Percentiles rank a stretch among this genome's conserved stretches.
phyloP scores from a whole-genome alignment of 1,140 invertebrate genomes.

The Drosophila nikananu region DNA sequence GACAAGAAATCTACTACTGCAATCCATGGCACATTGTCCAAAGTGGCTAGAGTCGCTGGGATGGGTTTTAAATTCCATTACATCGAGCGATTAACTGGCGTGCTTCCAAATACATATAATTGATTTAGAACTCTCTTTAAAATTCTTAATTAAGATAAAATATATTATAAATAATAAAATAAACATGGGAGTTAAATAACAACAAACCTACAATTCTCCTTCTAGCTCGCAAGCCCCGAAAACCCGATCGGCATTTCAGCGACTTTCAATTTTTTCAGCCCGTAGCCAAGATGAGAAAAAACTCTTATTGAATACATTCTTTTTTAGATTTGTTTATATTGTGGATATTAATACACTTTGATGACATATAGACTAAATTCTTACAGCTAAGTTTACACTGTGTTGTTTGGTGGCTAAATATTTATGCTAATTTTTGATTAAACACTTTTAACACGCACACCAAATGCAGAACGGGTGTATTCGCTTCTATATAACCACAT shows the following conservation, averaged over 20 bases:
- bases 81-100: too few species aligned
- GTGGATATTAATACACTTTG: constrained; percentile 67
- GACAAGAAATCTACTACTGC: too few species aligned
- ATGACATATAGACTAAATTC: constrained; percentile 50
- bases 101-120: too few species aligned
- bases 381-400: constrained; percentile 47
- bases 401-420: constrained; percentile 63
- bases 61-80: too few species aligned
- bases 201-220: too few species aligned
- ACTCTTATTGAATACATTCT: background rate
- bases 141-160: too few species aligned
- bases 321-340: constrained; percentile 48
- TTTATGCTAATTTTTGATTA: constrained; percentile 67
- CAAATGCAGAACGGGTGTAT: constrained; percentile 34
- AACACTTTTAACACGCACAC: constrained; percentile 58
- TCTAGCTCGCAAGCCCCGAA: too few species aligned
- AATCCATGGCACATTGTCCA: too few species aligned
- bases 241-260: too few species aligned
- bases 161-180: background rate
- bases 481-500: constrained; percentile 20
- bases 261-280: background rate
- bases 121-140: too few species aligned
- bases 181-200: background rate
- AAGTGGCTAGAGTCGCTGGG: too few species aligned
- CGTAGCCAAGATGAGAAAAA: background rate